A percentile compares a stretch with the other conserved stretches of the same genome.
phyloP scores from a whole-genome alignment of 2,797 vertebrate species.

The Pelobates cultripes region DNA sequence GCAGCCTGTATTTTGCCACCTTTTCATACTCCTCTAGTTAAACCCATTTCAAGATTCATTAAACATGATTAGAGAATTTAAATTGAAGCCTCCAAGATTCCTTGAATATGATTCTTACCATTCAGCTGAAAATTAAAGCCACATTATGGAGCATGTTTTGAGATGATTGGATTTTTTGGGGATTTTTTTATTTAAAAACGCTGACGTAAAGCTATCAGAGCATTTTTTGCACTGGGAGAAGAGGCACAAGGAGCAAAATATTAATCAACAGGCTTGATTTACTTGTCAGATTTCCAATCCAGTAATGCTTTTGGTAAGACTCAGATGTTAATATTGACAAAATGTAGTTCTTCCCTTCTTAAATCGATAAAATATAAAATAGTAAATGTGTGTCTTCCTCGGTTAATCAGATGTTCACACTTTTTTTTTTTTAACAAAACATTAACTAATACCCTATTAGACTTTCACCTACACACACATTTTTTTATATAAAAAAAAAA shows the following conservation, averaged over 20 bases:
- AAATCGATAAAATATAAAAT: conserved; percentile 60
- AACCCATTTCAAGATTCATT: conserved; percentile 35
- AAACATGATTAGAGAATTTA: conserved; percentile 30
- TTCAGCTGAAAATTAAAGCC: background rate
- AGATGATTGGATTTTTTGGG: conserved; percentile 28
- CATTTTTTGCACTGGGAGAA: conserved; percentile 53
- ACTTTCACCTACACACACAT: too few species aligned
- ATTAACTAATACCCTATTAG: conserved; percentile 50
- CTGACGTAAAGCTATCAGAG: conserved; percentile 46
- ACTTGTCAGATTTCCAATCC: conserved; percentile 37
- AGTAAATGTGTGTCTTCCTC: conserved; percentile 56
- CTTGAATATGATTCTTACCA: background rate
- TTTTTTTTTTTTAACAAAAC: conserved; percentile 42
- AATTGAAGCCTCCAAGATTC: conserved; percentile 15
- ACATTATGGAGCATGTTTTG: conserved; percentile 7
- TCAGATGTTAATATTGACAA: conserved; percentile 54
- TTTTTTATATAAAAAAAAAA: too few species aligned
- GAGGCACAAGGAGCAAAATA: conserved; percentile 55
- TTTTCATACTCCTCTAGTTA: conserved; percentile 22
- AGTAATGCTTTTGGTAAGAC: conserved; percentile 54
- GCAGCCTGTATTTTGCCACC: conserved; percentile 12
- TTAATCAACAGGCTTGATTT: conserved; percentile 62
- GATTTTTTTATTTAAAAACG: conserved; percentile 47
- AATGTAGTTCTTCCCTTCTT: conserved; percentile 55
- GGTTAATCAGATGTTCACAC: conserved; percentile 38